Evolutionary conservation across 2,888 invertebrate genomes (phyloP), one percentile per base, ranked within the genome.

Genomic region (Drosophila mimica): DNA sequence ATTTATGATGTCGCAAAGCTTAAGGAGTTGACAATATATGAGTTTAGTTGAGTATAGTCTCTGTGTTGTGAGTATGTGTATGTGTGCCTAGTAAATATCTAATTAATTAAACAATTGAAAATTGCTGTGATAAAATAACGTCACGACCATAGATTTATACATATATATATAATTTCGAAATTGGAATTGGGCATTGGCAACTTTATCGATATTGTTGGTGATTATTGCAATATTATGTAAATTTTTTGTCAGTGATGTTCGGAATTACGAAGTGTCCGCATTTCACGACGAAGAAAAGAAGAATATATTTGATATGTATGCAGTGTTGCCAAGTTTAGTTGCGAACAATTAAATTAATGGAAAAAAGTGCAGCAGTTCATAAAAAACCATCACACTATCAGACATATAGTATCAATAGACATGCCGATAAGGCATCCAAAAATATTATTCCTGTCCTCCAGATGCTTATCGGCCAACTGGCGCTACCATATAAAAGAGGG

Each of bases 51-150:
- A 15, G 15, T 25, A n/a, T n/a, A n/a, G 46, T 5, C 15, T 15
- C 15, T 38, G 25, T 17, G 33, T 43, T 20, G 56, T 43, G 7
- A 8, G 15, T 53, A 30, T 57, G 59, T 40, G 48, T 20, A 51
- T 48, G 40, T 49, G 20, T 57, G 63, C 40, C 60, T 40, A 40
- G 63, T 30, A 56, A 52, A 67, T 61, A 76, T 59, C 82, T 81
- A 83, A 88, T 86, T 90, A 89, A 83, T 90, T 84, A 79, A 84
- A 82, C 84, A 84, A 85, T 87, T 81, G 74, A 58, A 81, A 89
- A 80, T 86, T 81, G 82, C 85, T 90, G 89, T 89, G 84, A 88
- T 79, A 86, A 90, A 89, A 89, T 89, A 89, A 80, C 79, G 80
- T 83, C 77, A 81, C 68, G 82, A 82, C 80, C 64, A n/a, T n/a